A percentile compares a stretch with the other conserved stretches of the same genome.
Evolutionary conservation across 2,113 vertebrate species (phyloP).

Genomic region (Eupsittula cactorum): DNA sequence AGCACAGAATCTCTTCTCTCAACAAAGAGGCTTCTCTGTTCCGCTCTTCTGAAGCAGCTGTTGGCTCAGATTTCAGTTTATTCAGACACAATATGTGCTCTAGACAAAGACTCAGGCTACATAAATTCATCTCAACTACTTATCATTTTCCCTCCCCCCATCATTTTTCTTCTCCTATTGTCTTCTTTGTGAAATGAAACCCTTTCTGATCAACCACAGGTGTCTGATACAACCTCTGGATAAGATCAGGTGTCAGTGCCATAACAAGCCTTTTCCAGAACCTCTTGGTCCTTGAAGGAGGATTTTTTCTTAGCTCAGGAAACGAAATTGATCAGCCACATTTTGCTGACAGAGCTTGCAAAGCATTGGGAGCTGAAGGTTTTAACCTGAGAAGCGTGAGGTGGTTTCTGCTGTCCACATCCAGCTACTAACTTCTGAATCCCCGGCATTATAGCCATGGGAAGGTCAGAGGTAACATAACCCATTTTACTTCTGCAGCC

Average conservation of each 20-base stretch:
- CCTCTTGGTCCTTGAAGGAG: background rate
- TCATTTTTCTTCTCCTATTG: background rate
- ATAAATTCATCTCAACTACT: background rate
- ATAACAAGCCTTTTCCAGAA: background rate
- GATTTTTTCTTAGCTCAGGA: background rate
- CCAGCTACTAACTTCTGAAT: background rate
- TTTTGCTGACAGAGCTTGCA: background rate
- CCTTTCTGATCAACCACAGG: background rate
- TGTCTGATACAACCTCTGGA: background rate
- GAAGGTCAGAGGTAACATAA: background rate
- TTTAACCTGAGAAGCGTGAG: background rate
- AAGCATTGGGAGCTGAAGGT: background rate
- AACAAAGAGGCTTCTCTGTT: constrained; percentile 10
- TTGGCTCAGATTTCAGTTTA: constrained; percentile 30
- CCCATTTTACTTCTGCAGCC: background rate
- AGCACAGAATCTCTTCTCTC: background rate
- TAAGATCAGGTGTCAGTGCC: background rate
- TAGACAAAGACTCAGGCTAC: background rate
- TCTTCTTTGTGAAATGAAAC: background rate
- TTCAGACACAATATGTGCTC: background rate
- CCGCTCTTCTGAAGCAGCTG: constrained; percentile 9
- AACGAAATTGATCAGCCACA: background rate
- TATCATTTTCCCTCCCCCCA: background rate
- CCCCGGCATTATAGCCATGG: background rate
- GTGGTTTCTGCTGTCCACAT: accelerated